These are phyloP conservation scores for Leucophenga montana DNA, from an alignment of 2,888 invertebrate species.

Conservation along the genomic window DNA sequence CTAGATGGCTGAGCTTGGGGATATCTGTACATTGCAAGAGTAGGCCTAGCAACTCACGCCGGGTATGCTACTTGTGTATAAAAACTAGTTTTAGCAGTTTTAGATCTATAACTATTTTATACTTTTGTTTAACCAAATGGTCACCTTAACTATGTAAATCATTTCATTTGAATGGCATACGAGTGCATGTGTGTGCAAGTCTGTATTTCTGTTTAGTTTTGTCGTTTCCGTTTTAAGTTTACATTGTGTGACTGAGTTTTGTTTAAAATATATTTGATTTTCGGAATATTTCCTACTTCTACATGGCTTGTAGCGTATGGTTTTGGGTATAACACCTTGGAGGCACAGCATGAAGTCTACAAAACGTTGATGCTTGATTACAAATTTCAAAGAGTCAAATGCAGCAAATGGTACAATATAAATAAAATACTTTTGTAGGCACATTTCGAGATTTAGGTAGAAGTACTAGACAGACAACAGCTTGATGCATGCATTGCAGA, in stretches of 20 bases:
- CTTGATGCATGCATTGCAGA: neutral
- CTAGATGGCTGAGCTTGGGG: too few species aligned
- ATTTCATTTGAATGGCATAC: too few species aligned
- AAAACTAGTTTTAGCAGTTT: too few species aligned
- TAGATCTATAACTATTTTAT: too few species aligned
- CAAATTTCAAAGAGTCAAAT: slow-evolving; percentile 15
- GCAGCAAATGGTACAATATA: neutral
- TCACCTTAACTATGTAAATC: too few species aligned
- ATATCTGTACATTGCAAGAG: too few species aligned
- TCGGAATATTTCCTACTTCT: neutral
- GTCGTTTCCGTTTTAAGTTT: slow-evolving; percentile 26
- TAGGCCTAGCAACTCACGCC: too few species aligned
- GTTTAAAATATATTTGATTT: neutral
- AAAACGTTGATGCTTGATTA: neutral
- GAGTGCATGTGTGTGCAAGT: neutral
- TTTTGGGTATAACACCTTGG: neutral
- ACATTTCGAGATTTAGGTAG: too few species aligned
- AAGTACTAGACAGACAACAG: neutral
- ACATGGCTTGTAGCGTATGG: neutral
- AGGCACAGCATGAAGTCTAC: slow-evolving; percentile 22
- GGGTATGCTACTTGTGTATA: too few species aligned
- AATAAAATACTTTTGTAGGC: neutral
- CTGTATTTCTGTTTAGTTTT: slow-evolving; percentile 10
- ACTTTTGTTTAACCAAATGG: too few species aligned
- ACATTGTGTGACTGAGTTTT: slow-evolving; percentile 18